A percentile compares a stretch with the other conserved stretches of the same genome.
phyloP scores from a whole-genome alignment of 2,888 invertebrate species.

The Yponomeuta plumbellus region DNA sequence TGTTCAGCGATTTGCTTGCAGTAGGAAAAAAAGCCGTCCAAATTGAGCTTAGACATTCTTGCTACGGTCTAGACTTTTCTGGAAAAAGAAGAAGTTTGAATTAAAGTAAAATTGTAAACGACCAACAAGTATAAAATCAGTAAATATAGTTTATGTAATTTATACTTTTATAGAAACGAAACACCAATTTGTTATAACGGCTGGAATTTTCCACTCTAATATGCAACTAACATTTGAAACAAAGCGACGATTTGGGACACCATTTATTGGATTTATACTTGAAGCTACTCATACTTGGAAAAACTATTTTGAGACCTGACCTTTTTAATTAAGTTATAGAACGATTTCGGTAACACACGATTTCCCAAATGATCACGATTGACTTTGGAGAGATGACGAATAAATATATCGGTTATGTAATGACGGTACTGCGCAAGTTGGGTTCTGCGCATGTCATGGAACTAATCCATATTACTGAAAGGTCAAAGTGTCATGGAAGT shows the following conservation, averaged over 20 bases:
- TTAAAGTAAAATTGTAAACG: too few species aligned
- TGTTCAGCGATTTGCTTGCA: constrained; percentile 76
- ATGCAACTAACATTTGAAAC: not conserved
- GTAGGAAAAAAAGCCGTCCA: constrained; percentile 76
- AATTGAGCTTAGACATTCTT: constrained; percentile 69
- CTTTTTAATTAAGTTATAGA: too few species aligned
- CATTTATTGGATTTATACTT: not conserved
- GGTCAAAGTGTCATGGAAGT: constrained; percentile 28
- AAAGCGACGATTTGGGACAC: not conserved
- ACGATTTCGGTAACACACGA: too few species aligned
- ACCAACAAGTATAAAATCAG: too few species aligned
- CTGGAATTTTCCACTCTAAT: not conserved
- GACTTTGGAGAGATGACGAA: too few species aligned
- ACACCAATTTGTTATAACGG: not conserved
- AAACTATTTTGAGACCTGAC: too few species aligned
- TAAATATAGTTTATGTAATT: constrained; percentile 23
- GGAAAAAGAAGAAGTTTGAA: constrained; percentile 55
- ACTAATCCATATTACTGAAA: constrained; percentile 32
- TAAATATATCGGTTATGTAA: constrained; percentile 14
- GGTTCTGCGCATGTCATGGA: constrained; percentile 33
- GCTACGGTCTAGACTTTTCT: constrained; percentile 52
- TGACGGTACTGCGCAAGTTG: constrained; percentile 18
- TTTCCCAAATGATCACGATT: too few species aligned
- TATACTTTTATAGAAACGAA: not conserved
- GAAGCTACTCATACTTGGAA: too few species aligned